Evolutionary conservation across 1,140 invertebrate genomes (phyloP).

Genomic region (Brachionus rubens): DNA sequence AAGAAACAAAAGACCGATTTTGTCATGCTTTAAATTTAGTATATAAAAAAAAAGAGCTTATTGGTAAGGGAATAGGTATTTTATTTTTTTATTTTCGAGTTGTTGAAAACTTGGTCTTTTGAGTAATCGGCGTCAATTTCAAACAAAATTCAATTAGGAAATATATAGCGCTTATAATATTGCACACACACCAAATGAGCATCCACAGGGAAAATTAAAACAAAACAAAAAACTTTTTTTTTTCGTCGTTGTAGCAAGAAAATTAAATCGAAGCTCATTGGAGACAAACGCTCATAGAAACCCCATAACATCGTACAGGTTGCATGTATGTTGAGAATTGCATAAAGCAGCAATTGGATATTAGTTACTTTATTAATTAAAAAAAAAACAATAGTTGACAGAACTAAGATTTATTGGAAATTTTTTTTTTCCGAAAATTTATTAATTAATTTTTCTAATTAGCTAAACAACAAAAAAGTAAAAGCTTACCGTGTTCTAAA

Average conservation of each 20-base stretch:
- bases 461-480: too few relatives aligned
- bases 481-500: neutral
- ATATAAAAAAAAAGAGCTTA: neutral
- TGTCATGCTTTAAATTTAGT: too few relatives aligned
- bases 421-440: neutral
- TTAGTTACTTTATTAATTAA: too few relatives aligned
- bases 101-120: neutral
- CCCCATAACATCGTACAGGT: neutral
- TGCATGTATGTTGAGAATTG: neutral
- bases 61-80: neutral
- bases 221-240: too few relatives aligned
- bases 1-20: too few relatives aligned
- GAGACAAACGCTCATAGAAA: neutral
- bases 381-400: too few relatives aligned
- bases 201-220: neutral
- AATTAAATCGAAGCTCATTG: slow-evolving; percentile 31
- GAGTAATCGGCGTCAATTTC: slow-evolving; percentile 28
- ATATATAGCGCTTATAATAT: neutral
- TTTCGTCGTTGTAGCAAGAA: too few relatives aligned
- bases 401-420: too few relatives aligned
- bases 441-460: slow-evolving; percentile 35
- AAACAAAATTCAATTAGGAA: neutral
- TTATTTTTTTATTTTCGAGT: too few relatives aligned
- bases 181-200: too few relatives aligned
- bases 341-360: too few relatives aligned